Base-by-base conservation (phyloP, 2,113 vertebrate genomes). In the Athene noctua region DNA sequence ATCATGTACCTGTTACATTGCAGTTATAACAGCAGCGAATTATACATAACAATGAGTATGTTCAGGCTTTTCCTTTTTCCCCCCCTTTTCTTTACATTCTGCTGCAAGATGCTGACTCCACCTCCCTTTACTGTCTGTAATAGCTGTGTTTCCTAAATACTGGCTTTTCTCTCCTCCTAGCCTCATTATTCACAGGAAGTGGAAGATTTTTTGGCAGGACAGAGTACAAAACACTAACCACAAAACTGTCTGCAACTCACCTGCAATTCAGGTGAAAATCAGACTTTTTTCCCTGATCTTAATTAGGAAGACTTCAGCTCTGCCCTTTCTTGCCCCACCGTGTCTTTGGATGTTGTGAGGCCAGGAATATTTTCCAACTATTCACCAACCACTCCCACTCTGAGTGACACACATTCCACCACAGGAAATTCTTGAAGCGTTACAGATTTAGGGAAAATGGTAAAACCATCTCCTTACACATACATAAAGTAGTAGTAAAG, bases 401-500 rank as follows among this genome's bases (percentile, higher is more conserved):
- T 15, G 65, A 63, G 51, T 73, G 73, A 90, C 71, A 90, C 54
- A 75, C 25, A 88, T 77, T 51, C 65, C 55, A 65, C 58, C 94
- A 51, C 29, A 65, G 90, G 78, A 96, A 96, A 92, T 96, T 94
- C 81, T 87, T 18, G 14, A 87, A 66, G 63, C 8, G 1, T 93
- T 96, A 94, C 71, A 88, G 68, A 77, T 52, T 77, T 25, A 30
- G 10, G 58, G 21, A 90, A 94, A 96, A 90, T 46, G 34, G 34
- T 42, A 72, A 94, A 87, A 67, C 6, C 17, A 49, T 17, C 30
- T 80, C 77, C 42, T 79, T 40, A 67, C 6, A 51, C 15, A 29
- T 51, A n/a, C 8, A 84, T 42, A n/a, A 90, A 79, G 36, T 44
- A 86, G 30, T 3, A 68, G 30, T 25, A 90, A 90, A 71, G 19